These are phyloP conservation scores for Pangasius sanitwongsei DNA, from an alignment of 2,797 vertebrate species.

Conservation along the genomic window DNA sequence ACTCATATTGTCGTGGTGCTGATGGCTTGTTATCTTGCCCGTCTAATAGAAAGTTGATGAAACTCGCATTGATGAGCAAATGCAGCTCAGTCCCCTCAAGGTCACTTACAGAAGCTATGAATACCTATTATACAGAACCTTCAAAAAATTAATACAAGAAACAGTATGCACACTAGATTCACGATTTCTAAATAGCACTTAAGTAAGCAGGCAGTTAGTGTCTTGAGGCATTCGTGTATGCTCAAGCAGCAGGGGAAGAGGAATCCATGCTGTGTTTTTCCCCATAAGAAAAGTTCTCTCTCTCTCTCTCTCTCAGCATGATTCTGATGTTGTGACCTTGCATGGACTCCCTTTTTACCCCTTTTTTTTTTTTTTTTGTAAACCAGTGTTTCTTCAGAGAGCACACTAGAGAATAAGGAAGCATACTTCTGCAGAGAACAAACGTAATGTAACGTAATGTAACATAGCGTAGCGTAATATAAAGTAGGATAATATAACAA, in stretches of 20 bases:
- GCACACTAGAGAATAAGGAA: constrained; percentile 7
- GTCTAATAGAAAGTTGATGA: constrained; percentile 45
- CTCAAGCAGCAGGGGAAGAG: constrained; percentile 32
- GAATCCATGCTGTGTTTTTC: constrained; percentile 25
- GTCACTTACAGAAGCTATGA: constrained; percentile 32
- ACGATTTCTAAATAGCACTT: constrained; percentile 33
- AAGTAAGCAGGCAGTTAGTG: constrained; percentile 44
- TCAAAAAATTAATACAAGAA: constrained; percentile 18
- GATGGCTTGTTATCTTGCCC: constrained; percentile 42
- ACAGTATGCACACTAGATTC: background rate
- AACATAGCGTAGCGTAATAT: background rate
- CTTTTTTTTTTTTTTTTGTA: constrained; percentile 37
- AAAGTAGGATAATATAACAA: background rate
- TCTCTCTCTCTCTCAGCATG: constrained; percentile 27
- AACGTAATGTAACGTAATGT: background rate
- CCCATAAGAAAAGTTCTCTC: constrained; percentile 33
- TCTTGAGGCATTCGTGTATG: constrained; percentile 39
- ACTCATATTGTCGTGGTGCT: constrained; percentile 51
- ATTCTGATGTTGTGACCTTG: constrained; percentile 51
- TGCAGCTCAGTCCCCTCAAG: constrained; percentile 27
- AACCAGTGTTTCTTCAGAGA: constrained; percentile 14
- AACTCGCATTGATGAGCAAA: constrained; percentile 23
- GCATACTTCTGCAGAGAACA: background rate
- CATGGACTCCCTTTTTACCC: constrained; percentile 46
- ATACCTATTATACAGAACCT: constrained; percentile 15